These are phyloP conservation scores for Gorsachius goisagi DNA, from an alignment of 2,113 vertebrate genomes.

Conservation along the genomic window DNA sequence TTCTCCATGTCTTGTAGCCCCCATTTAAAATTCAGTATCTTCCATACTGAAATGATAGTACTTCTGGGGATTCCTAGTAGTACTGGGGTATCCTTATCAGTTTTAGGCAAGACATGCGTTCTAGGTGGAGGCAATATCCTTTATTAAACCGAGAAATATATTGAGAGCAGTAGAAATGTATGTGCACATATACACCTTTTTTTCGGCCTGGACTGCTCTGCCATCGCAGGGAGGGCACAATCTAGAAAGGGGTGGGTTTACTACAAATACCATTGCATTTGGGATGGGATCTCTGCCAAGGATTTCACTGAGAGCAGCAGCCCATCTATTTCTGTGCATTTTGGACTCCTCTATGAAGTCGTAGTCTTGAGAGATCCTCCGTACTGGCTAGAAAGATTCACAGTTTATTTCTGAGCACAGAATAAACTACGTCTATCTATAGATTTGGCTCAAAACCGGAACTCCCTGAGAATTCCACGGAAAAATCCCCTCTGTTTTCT, in stretches of 20 bases:
- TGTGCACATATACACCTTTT: not conserved
- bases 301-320: not conserved
- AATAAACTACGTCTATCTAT: constrained; percentile 55
- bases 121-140: not conserved
- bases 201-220: not conserved
- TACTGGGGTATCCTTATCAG: not conserved
- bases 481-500: constrained; percentile 10
- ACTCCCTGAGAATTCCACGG: constrained; percentile 1
- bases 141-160: not conserved
- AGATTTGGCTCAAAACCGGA: constrained; percentile 48
- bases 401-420: constrained; percentile 45
- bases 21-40: not conserved
- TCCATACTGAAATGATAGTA: not conserved
- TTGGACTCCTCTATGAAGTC: not conserved
- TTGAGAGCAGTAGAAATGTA: not conserved
- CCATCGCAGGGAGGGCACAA: not conserved
- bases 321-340: constrained; percentile 8
- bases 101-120: not conserved
- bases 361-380: not conserved
- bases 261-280: not conserved
- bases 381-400: constrained; percentile 15
- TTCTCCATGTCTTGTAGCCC: not conserved
- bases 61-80: not conserved
- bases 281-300: constrained; percentile 22
- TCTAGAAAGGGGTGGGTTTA: not conserved